Percentiles rank a stretch among this genome's conserved stretches.
phyloP scores from a whole-genome alignment of 2,113 vertebrate genomes.

The Proterorhinus semilunaris region DNA sequence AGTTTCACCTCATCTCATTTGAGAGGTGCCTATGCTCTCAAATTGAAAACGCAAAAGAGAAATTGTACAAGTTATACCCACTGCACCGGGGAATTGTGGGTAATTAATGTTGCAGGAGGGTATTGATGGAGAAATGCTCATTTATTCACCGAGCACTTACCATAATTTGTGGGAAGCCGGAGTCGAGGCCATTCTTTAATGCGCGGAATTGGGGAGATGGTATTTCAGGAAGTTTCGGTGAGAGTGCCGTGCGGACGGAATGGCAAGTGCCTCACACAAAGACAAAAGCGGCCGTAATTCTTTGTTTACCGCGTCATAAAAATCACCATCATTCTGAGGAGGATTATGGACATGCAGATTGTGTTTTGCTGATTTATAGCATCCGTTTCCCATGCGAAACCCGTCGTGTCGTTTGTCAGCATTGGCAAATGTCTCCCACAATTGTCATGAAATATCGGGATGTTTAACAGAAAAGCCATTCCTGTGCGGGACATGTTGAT shows the following conservation, averaged over 20 bases:
- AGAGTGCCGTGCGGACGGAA: neutral
- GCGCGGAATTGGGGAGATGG: neutral
- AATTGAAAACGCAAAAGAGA: conserved; percentile 38
- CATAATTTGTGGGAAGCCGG: neutral
- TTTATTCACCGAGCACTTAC: conserved; percentile 3
- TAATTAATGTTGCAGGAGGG: conserved; percentile 10
- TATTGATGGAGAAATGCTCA: conserved; percentile 2
- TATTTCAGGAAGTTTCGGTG: neutral
- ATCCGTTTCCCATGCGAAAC: neutral
- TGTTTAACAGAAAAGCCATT: conserved; percentile 16
- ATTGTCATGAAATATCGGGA: neutral
- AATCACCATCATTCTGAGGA: neutral
- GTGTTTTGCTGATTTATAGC: neutral
- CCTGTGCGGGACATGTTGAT: no score
- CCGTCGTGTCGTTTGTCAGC: neutral
- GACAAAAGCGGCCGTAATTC: neutral
- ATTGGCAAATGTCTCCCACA: neutral
- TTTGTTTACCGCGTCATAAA: neutral
- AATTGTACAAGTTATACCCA: conserved; percentile 5
- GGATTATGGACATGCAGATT: neutral
- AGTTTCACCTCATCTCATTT: conserved; percentile 65
- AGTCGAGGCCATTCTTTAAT: neutral
- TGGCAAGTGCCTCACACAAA: neutral
- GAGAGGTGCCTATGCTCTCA: conserved; percentile 50
- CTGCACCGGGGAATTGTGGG: neutral